Conservation (phyloP, 1,140 invertebrate species). For the Heliothis virescens region DNA sequence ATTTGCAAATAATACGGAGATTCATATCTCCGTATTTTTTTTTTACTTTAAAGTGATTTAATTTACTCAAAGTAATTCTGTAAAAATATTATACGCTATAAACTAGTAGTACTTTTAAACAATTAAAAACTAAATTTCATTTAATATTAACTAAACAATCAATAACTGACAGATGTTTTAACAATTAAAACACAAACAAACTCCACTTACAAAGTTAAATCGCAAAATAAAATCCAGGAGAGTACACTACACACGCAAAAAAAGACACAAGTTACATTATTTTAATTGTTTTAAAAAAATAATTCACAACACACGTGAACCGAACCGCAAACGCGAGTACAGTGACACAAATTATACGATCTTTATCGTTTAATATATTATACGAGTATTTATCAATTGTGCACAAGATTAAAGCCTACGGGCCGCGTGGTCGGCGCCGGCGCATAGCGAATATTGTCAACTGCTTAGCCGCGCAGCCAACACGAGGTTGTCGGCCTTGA, state of each 20-base stretch:
- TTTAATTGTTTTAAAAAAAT: slow-evolving; percentile 47
- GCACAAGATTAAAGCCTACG: slow-evolving; percentile 42
- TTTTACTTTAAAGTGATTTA: no score
- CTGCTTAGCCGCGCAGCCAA: slow-evolving; percentile 41
- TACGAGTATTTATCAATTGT: slow-evolving; percentile 55
- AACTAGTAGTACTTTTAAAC: no score
- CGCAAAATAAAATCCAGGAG: slow-evolving; percentile 6
- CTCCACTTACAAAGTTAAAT: slow-evolving; percentile 13
- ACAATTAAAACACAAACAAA: background rate
- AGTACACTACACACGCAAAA: slow-evolving; percentile 30
- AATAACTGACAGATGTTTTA: background rate
- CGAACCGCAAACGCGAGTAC: slow-evolving; percentile 29
- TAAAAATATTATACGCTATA: no score
- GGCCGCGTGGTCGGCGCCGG: slow-evolving; percentile 62
- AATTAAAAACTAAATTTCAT: background rate
- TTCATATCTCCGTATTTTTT: no score
- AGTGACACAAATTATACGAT: slow-evolving; percentile 36
- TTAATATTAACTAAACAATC: background rate
- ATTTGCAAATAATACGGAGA: no score
- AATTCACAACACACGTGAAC: slow-evolving; percentile 48
- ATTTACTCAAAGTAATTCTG: no score
- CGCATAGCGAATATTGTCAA: slow-evolving; percentile 80
- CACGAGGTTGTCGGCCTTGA: slow-evolving; percentile 74
- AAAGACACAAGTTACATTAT: slow-evolving; percentile 23
- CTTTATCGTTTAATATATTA: slow-evolving; percentile 42